Conservation (phyloP, 37 sponge, comb jelly and placozoan genomes). For the Haliclona indistincta region DNA sequence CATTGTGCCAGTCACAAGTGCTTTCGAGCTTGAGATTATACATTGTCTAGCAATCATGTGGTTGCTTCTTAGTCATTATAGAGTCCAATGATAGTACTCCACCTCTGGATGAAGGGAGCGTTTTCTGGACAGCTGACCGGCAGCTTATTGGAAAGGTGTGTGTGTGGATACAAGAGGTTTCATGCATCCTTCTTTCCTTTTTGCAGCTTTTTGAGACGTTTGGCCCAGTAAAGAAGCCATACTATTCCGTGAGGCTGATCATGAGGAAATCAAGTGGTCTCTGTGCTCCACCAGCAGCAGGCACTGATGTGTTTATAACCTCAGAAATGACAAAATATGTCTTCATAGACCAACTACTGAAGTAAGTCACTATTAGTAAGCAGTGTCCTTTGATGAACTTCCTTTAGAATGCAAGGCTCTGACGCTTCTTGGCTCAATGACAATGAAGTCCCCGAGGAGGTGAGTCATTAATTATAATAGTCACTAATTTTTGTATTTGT, state of each 20-base stretch:
- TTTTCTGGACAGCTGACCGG: conserved; percentile 50
- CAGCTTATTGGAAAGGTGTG: conserved; percentile 29
- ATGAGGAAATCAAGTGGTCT: conserved; percentile 5
- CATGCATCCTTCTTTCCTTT: background rate
- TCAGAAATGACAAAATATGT: conserved; percentile 50
- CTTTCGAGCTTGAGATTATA: too few species aligned
- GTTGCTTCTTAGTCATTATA: background rate
- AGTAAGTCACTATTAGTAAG: conserved; percentile 16
- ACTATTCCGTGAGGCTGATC: conserved; percentile 54
- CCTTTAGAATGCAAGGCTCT: conserved; percentile 51
- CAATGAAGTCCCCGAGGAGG: conserved; percentile 59
- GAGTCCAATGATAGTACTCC: conserved; percentile 14
- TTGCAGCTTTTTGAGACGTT: conserved; percentile 69
- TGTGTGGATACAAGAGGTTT: background rate
- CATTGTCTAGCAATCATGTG: background rate
- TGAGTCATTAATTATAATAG: background rate
- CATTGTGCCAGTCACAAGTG: too few species aligned
- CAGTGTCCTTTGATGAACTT: background rate
- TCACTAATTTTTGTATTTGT: background rate
- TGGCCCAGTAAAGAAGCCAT: conserved; percentile 73
- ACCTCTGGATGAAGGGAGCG: conserved; percentile 60
- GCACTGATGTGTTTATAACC: conserved; percentile 30
- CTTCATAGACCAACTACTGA: conserved; percentile 43
- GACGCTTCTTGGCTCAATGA: conserved; percentile 83
- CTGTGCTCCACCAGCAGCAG: too few species aligned